phyloP scores from a whole-genome alignment of 2,797 vertebrate genomes.

The Halcyon badia region DNA sequence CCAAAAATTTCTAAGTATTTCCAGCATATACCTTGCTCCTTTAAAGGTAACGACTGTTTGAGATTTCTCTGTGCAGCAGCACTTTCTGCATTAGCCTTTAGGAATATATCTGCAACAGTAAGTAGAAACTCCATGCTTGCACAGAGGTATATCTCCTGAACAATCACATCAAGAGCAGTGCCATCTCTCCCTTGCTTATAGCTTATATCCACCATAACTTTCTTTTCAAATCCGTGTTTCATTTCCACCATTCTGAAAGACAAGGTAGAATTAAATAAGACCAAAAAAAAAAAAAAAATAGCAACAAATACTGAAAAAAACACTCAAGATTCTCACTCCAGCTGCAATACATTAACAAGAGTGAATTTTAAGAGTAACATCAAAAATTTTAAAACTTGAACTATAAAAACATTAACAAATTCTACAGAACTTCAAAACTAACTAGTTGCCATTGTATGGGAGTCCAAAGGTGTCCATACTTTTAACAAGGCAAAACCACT shows the following conservation, averaged over 20 bases:
- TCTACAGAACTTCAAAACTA: background rate
- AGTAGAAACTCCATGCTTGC: constrained; percentile 97
- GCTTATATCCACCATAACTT: constrained; percentile 92
- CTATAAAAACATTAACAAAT: background rate
- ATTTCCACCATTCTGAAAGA: constrained; percentile 93
- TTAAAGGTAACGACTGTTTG: constrained; percentile 79
- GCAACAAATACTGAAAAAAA: background rate
- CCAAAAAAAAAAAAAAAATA: background rate
- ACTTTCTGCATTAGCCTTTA: constrained; percentile 89
- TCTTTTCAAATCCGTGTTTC: constrained; percentile 89
- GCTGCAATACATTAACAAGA: background rate
- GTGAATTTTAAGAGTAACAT: background rate
- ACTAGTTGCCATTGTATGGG: background rate
- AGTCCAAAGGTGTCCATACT: background rate
- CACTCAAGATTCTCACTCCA: background rate
- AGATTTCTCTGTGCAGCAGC: constrained; percentile 78
- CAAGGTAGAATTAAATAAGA: background rate
- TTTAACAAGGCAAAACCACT: background rate
- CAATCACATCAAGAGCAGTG: constrained; percentile 84
- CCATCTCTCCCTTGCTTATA: constrained; percentile 90
- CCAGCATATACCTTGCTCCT: constrained; percentile 84
- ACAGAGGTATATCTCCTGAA: constrained; percentile 94
- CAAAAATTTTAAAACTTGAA: background rate
- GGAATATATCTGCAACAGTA: constrained; percentile 92
- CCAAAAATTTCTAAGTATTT: background rate